Evolutionary conservation across 1,140 invertebrate species (phyloP).

Genomic region (Drosophila ercepeae): DNA sequence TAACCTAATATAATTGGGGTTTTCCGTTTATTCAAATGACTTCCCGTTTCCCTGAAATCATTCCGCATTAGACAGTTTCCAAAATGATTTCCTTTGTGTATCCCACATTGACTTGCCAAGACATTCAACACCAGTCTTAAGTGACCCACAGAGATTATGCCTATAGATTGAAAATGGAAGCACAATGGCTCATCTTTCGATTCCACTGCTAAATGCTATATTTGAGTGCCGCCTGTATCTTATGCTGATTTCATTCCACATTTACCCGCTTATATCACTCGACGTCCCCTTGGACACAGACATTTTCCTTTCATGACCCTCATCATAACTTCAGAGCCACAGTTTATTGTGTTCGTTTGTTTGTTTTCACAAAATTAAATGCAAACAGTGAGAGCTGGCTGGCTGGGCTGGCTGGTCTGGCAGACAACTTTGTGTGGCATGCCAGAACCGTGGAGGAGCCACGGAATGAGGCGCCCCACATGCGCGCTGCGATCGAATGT

Average conservation of each 20-base stretch:
- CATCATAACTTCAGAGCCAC: constrained; percentile 58
- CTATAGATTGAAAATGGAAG: constrained; percentile 33
- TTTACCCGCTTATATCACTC: constrained; percentile 13
- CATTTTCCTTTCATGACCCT: constrained; percentile 43
- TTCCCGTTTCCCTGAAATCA: neutral
- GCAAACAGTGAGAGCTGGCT: constrained; percentile 36
- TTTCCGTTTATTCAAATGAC: neutral
- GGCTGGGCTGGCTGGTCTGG: constrained; percentile 12
- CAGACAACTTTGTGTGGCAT: neutral
- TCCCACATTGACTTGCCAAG: neutral
- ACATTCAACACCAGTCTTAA: constrained; percentile 10
- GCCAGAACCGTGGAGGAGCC: neutral
- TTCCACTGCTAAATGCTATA: constrained; percentile 18
- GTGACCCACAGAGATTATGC: constrained; percentile 33
- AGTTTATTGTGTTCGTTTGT: constrained; percentile 55
- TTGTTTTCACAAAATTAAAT: constrained; percentile 45
- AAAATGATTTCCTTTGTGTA: constrained; percentile 10
- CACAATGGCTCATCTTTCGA: constrained; percentile 28
- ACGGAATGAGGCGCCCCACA: constrained; percentile 40
- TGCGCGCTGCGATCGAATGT: constrained; percentile 63
- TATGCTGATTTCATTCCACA: constrained; percentile 29
- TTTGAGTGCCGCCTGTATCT: constrained; percentile 24
- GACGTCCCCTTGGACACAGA: constrained; percentile 12
- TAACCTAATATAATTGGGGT: neutral
- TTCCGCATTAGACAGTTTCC: constrained; percentile 24